These are phyloP conservation scores for Recurvirostra avosetta DNA, from an alignment of 2,113 vertebrate genomes.

Conservation along the genomic window DNA sequence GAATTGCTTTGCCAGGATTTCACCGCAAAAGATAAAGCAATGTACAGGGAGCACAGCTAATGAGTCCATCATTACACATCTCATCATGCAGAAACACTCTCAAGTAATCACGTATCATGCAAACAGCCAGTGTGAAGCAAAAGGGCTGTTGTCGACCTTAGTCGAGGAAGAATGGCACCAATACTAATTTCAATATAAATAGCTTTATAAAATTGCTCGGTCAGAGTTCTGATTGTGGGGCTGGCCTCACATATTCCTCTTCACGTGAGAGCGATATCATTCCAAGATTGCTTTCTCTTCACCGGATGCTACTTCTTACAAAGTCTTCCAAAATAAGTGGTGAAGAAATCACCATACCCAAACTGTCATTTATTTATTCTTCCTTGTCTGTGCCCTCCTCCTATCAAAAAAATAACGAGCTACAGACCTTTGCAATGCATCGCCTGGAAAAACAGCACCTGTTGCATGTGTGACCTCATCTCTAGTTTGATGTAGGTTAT, in stretches of 20 bases:
- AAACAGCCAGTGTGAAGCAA: not conserved
- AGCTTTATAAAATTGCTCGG: not conserved
- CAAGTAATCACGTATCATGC: not conserved
- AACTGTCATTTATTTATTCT: not conserved
- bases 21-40: not conserved
- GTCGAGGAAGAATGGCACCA: not conserved
- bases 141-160: not conserved
- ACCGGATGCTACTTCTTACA: rapidly evolving
- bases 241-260: not conserved
- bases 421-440: not conserved
- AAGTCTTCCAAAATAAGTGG: not conserved
- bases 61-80: not conserved
- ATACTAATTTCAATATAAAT: not conserved
- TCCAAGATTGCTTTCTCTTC: not conserved
- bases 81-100: not conserved
- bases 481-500: not conserved
- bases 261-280: rapidly evolving
- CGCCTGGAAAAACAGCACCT: not conserved
- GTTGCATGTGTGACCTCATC: not conserved
- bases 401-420: not conserved
- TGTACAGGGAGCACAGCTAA: not conserved
- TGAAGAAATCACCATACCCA: not conserved
- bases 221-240: not conserved
- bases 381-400: not conserved
- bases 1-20: not conserved